phyloP scores from a whole-genome alignment of 2,888 invertebrate genomes.

The Cephus pulcher region DNA sequence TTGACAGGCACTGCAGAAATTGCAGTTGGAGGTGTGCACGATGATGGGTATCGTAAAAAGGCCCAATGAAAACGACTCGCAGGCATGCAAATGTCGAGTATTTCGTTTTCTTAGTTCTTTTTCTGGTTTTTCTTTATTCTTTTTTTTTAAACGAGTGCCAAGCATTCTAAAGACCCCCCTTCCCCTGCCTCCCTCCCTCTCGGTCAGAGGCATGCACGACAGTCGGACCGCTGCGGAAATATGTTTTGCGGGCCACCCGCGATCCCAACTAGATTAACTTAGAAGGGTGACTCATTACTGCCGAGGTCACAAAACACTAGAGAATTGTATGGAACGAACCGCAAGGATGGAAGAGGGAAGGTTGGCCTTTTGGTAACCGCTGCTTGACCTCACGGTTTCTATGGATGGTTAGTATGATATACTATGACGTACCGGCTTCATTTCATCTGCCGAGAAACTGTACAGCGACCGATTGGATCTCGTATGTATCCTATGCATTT shows the following conservation, averaged over 20 bases:
- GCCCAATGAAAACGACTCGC: not conserved
- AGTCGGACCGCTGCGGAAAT: not conserved
- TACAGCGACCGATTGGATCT: not conserved
- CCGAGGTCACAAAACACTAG: conserved; percentile 26
- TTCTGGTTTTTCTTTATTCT: not conserved
- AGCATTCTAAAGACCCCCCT: not conserved
- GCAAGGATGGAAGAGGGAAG: conserved; percentile 16
- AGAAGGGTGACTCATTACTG: conserved; percentile 34
- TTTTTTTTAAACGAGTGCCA: not conserved
- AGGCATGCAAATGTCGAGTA: not conserved
- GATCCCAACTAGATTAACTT: not conserved
- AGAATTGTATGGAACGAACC: conserved; percentile 29
- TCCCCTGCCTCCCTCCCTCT: not conserved
- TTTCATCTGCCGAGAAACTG: not conserved
- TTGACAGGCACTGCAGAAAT: not conserved
- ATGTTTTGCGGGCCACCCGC: not conserved
- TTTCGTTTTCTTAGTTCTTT: not conserved
- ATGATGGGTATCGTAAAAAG: not conserved
- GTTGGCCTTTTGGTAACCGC: conserved; percentile 28
- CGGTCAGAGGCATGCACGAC: not conserved
- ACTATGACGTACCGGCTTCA: not conserved
- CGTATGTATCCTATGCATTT: not conserved
- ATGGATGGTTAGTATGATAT: not conserved
- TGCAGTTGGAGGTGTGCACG: not conserved
- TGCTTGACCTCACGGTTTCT: conserved; percentile 24